These are phyloP conservation scores for Gortyna flavago DNA, from an alignment of 2,888 invertebrate species.

Conservation along the genomic window DNA sequence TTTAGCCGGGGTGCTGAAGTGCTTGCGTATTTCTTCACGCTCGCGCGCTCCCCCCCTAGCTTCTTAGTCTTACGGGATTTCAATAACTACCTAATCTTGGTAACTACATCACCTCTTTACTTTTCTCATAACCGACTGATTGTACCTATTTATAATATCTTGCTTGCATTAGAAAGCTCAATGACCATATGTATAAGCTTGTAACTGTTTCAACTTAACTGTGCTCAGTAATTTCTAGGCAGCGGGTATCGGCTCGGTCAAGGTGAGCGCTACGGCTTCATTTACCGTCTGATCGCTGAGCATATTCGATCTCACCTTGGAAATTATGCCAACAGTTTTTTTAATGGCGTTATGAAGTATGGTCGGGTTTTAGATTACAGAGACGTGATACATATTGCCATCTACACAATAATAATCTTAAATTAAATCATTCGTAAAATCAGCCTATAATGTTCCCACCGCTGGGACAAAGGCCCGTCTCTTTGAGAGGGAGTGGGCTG, in stretches of 20 bases:
- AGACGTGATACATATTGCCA: background rate
- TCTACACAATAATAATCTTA: background rate
- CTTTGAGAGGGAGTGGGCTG: too few species aligned
- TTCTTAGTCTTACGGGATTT: background rate
- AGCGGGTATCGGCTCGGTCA: constrained; percentile 24
- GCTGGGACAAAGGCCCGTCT: too few species aligned
- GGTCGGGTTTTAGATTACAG: background rate
- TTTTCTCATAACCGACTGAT: background rate
- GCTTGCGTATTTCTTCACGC: too few species aligned
- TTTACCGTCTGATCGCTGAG: constrained; percentile 7
- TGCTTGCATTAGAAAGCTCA: constrained; percentile 36
- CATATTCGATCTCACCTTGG: constrained; percentile 32
- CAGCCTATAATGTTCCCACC: too few species aligned
- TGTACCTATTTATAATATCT: constrained; percentile 14
- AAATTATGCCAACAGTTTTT: constrained; percentile 1
- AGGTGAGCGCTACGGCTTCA: constrained; percentile 16
- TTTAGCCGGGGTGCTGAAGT: too few species aligned
- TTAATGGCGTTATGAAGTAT: constrained; percentile 10
- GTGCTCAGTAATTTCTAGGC: constrained; percentile 27
- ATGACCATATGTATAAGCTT: background rate
- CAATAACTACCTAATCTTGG: background rate
- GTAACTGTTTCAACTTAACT: constrained; percentile 33
- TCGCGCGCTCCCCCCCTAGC: too few species aligned
- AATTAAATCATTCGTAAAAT: too few species aligned
- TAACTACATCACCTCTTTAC: background rate